Evolutionary conservation across 2,113 vertebrate genomes (phyloP).

Genomic region (Osmerus mordax): DNA sequence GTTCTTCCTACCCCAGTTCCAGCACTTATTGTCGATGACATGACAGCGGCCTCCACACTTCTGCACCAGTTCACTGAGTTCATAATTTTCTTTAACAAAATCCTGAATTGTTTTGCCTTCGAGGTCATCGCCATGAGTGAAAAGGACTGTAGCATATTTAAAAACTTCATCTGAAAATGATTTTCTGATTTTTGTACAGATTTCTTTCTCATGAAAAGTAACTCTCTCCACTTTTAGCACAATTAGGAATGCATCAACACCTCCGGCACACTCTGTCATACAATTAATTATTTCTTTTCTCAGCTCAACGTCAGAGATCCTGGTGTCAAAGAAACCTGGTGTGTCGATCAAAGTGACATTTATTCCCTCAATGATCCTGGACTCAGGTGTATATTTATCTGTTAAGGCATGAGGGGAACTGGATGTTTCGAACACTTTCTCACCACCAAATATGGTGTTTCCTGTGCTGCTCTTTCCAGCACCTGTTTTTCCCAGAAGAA

Average conservation of each 20-base stretch:
- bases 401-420: conserved; percentile 1
- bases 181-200: not conserved
- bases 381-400: not conserved
- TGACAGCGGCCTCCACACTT: conserved; percentile 26
- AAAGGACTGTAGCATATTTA: too few species aligned
- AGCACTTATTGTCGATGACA: not conserved
- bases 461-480: conserved; percentile 7
- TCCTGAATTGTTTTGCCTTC: not conserved
- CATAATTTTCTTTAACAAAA: not conserved
- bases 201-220: conserved; percentile 1
- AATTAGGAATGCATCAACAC: conserved; percentile 12
- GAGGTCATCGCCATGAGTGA: not conserved
- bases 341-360: conserved; percentile 4
- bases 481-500: conserved; percentile 13
- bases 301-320: not conserved
- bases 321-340: conserved; percentile 15
- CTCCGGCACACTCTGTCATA: conserved; percentile 7
- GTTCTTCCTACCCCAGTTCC: too few species aligned
- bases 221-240: not conserved
- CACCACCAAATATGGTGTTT: conserved; percentile 1
- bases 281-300: not conserved
- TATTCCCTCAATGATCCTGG: not conserved
- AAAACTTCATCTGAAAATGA: too few species aligned
- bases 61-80: conserved; percentile 15
- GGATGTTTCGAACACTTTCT: not conserved